Evolutionary conservation across 2,797 vertebrate genomes (phyloP), one percentile per base, ranked within the genome.

Genomic region (Poliocrania exsul): DNA sequence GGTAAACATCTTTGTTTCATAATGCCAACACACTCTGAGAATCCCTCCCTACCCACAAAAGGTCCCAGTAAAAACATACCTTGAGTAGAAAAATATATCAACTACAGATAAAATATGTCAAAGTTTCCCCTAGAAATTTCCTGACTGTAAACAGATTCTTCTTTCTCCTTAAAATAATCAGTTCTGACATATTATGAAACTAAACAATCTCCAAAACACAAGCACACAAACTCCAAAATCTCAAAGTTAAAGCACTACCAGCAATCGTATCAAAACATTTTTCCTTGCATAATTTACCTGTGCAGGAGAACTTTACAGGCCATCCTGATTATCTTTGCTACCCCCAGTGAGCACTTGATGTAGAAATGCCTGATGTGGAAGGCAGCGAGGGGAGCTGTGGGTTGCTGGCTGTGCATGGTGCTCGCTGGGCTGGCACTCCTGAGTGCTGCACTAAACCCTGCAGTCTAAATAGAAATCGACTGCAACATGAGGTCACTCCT

Each of bases 231-330:
- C 40, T 42, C 40, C 40, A 42, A 4, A 58, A 40, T 38, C 51
- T 26, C 65, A 6, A 89, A 81, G 33, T 85, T 82, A n/a, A 64
- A 86, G 17, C 44, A 81, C 84, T 35, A 42, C 19, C 56, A 77
- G 29, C 19, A 21, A 71, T 57, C 82, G 1, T 6, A 80, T 9
- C 50, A 62, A 92, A 87, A 50, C 9, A 3, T 44, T 77, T 82
- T 72, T 18, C 83, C 71, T 85, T 38, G 25, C 49, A 16, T 42
- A 17, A 86, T 91, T 98, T 98, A 98, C 98, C 98, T 98, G 97
- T 98, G 97, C 97, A 98, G 98, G 92, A 98, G 97, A 97, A 98
- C 97, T 97, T 98, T 98, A 97, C 97, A 99, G 91, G 98, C 97
- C 98, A 99, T 98, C 96, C 96, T 96, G 95, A 97, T 93, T 28